Conservation (phyloP, 2,888 invertebrate genomes). For the Salticus scenicus region DNA sequence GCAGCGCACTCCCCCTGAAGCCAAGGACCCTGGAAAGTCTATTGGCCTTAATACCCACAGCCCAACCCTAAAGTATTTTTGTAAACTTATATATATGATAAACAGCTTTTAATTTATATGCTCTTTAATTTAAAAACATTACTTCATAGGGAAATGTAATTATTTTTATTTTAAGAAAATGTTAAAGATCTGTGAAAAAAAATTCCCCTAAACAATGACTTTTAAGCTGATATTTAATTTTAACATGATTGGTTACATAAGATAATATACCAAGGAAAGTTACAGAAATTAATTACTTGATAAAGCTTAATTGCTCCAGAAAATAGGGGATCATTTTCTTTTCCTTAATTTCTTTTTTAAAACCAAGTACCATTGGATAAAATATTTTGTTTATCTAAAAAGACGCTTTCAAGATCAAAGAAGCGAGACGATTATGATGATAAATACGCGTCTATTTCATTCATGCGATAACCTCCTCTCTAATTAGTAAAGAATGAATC, state of each 20-base stretch:
- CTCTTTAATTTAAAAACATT: no score
- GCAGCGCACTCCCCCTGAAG: no score
- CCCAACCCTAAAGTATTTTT: no score
- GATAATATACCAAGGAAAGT: slow-evolving; percentile 60
- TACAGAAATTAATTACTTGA: slow-evolving; percentile 64
- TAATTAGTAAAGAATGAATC: slow-evolving; percentile 31
- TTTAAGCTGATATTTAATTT: slow-evolving; percentile 66
- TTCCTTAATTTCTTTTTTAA: slow-evolving; percentile 2
- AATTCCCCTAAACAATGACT: slow-evolving; percentile 42
- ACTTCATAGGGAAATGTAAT: no score
- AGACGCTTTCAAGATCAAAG: slow-evolving; percentile 32
- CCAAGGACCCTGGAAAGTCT: no score
- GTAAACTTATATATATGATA: no score
- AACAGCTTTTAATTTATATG: no score
- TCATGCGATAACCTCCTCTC: neutral
- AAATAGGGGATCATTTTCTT: slow-evolving; percentile 37
- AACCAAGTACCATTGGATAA: slow-evolving; percentile 23
- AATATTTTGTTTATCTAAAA: slow-evolving; percentile 70
- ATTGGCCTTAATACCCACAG: no score
- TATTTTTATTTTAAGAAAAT: no score
- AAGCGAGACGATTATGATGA: slow-evolving; percentile 30
- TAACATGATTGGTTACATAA: slow-evolving; percentile 60
- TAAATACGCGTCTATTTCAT: slow-evolving; percentile 25
- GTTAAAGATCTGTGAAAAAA: no score
- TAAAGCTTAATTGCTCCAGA: slow-evolving; percentile 59